Percentiles rank a stretch among this genome's conserved stretches.
These are phyloP conservation scores for Tiliqua scincoides DNA, from an alignment of 2,113 vertebrate species.

Conservation along the genomic window DNA sequence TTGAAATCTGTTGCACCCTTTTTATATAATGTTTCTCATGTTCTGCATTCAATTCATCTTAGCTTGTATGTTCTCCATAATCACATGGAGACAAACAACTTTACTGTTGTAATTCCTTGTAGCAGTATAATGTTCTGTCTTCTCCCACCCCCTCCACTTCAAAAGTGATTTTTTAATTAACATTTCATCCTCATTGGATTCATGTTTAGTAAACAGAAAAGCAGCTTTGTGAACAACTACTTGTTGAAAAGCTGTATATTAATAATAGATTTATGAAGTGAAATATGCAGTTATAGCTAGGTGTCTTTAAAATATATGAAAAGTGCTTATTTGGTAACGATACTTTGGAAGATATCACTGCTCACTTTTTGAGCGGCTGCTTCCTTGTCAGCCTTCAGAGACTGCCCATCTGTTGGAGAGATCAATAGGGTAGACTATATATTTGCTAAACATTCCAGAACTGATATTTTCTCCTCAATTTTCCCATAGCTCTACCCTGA, in stretches of 20 bases:
- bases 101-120: constrained; percentile 62
- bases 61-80: constrained; percentile 47
- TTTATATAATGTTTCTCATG: constrained; percentile 53
- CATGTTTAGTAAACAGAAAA: constrained; percentile 75
- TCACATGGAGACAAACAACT: constrained; percentile 47
- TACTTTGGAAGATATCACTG: too few species aligned
- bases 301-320: too few species aligned
- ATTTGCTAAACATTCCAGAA: too few species aligned
- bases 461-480: too few species aligned
- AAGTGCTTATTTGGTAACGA: too few species aligned
- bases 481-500: too few species aligned
- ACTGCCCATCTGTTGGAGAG: too few species aligned
- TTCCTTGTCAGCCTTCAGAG: too few species aligned
- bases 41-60: constrained; percentile 66
- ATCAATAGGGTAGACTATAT: too few species aligned
- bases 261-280: constrained; percentile 75
- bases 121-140: constrained; percentile 61
- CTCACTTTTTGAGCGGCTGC: too few species aligned
- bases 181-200: constrained; percentile 73
- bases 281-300: constrained; percentile 69
- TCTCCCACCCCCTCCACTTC: constrained; percentile 32
- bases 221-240: constrained; percentile 65
- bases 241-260: too few species aligned
- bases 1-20: constrained; percentile 47
- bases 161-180: constrained; percentile 64